phyloP scores from a whole-genome alignment of 2,797 vertebrate species.

The Trematomus bernacchii region DNA sequence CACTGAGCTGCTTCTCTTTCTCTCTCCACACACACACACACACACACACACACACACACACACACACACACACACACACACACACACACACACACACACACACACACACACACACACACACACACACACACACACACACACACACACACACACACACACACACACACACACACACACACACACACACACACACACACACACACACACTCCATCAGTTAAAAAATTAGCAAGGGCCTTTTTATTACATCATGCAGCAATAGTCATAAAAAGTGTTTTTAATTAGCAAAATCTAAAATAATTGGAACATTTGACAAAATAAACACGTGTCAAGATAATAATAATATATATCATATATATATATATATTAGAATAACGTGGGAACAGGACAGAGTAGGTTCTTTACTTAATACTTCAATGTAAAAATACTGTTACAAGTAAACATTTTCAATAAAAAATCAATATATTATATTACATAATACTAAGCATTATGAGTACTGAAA shows the following conservation, averaged over 20 bases:
- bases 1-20: slow-evolving; percentile 21
- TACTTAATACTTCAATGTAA: too few species aligned
- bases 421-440: too few species aligned
- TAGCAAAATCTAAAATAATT: neutral
- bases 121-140: slow-evolving; percentile 29
- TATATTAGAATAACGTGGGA: too few species aligned
- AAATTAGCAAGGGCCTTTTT: slow-evolving; percentile 7
- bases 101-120: slow-evolving; percentile 37
- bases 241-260: neutral
- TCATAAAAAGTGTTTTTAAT: neutral
- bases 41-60: slow-evolving; percentile 26
- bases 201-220: slow-evolving; percentile 6
- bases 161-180: slow-evolving; percentile 31
- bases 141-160: slow-evolving; percentile 15
- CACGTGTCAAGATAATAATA: neutral
- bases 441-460: neutral
- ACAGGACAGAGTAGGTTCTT: too few species aligned
- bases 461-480: too few species aligned
- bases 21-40: slow-evolving; percentile 30
- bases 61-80: slow-evolving; percentile 17
- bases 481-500: neutral
- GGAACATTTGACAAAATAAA: neutral
- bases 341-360: neutral
- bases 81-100: slow-evolving; percentile 11
- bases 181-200: slow-evolving; percentile 27